phyloP scores from a whole-genome alignment of 2,888 invertebrate genomes.

The Bruchidius siliquastri region DNA sequence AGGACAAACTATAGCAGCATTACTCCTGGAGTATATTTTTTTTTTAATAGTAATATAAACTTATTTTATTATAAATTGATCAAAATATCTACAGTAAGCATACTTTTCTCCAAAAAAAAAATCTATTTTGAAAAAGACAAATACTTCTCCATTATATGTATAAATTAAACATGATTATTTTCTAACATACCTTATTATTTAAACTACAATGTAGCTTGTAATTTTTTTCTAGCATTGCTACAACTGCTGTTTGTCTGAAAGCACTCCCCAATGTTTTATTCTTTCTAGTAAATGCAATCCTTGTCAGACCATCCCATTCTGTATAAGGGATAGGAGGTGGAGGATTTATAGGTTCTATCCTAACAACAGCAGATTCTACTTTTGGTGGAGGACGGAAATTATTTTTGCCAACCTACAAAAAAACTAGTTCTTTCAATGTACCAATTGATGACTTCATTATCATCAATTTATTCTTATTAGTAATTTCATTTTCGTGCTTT shows the following conservation, averaged over 20 bases:
- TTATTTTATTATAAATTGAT: too few relatives aligned
- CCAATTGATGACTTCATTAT: too few relatives aligned
- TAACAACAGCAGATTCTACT: conserved; percentile 96
- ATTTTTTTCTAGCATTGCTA: conserved; percentile 84
- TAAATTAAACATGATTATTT: too few relatives aligned
- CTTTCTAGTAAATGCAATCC: conserved; percentile 92
- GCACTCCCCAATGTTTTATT: conserved; percentile 91
- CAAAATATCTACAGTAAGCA: too few relatives aligned
- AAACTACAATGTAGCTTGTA: conserved; percentile 84
- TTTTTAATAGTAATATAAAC: too few relatives aligned
- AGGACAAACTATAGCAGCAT: too few relatives aligned
- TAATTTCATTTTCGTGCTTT: too few relatives aligned
- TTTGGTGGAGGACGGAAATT: conserved; percentile 98
- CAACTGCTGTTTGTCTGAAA: conserved; percentile 81
- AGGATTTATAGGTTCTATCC: conserved; percentile 95
- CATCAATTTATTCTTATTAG: too few relatives aligned
- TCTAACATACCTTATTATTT: conserved; percentile 65
- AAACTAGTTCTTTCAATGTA: conserved; percentile 7
- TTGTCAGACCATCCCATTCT: conserved; percentile 97
- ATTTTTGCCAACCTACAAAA: conserved; percentile 83
- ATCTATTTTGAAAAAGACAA: too few relatives aligned
- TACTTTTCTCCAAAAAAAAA: too few relatives aligned
- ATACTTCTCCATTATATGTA: too few relatives aligned
- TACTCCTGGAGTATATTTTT: too few relatives aligned
- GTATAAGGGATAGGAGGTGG: conserved; percentile 93